Evolutionary conservation across 1,140 invertebrate species (phyloP), one percentile per base, ranked within the genome.

Genomic region (Cyphomyrmex costatus): DNA sequence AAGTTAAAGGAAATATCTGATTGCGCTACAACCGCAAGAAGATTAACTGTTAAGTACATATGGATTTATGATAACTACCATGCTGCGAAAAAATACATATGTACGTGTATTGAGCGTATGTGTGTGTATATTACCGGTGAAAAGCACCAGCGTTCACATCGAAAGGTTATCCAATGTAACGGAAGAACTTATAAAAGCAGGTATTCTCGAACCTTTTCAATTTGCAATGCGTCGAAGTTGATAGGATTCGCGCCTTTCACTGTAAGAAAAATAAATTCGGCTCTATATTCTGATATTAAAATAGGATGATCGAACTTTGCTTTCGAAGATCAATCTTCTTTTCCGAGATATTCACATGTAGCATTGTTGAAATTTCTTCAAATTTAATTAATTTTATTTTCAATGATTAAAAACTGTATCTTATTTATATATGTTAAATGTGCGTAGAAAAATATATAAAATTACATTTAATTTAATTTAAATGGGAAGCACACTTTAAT

Each of bases 91-190:
- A 42, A 46, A 46, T 73, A 14, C 12, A 14, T 30, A n/a, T 2
- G 24, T 14, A 21, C 6, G 12, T 30, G 8, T 21, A 19, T 56
- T 61, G 12, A 65, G 19, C 30, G n/a, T 66, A 7, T 33, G 4
- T 24, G 16, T 27, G 21, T 65, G 27, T 24, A 24, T 24, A 12
- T 21, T 49, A 49, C 8, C 10, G 24, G 49, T 73, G 53, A 83
- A 74, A 83, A 83, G 68, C 53, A 60, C 36, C 33, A 16, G 21
- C 21, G 21, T 8, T 27, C 65, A 7, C 49, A 16, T 24, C 16
- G 24, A 74, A 83, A 74, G 68, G 42, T 71, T 71, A 60, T 24
- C 14, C 42, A 36, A 73, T 60, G 19, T 83, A 60, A 71, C 51
- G 51, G 33, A 82, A 60, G 24, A 82, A 82, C 4, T 46, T 71